Conservation (phyloP, 2,797 vertebrate genomes). For the Muraenolepis orangiensis region DNA sequence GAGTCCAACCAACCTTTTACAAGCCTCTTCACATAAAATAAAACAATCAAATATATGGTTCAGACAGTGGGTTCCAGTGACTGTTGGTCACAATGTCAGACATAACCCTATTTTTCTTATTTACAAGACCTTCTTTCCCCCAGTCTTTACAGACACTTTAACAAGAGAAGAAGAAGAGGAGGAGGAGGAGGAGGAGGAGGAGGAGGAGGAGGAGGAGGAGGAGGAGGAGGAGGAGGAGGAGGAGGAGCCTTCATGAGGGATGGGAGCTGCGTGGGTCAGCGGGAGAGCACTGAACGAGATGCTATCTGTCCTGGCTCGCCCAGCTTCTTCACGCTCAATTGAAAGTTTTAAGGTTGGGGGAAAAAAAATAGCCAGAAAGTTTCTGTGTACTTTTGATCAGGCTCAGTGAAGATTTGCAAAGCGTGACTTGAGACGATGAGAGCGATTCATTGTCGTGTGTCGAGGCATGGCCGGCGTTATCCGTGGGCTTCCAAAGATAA, state of each 20-base stretch:
- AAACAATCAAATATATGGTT: background rate
- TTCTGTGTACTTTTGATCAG: slow-evolving; percentile 25
- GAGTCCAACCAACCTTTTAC: background rate
- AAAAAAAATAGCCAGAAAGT: background rate
- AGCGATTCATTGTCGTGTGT: slow-evolving; percentile 7
- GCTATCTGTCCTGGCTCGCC: slow-evolving; percentile 18
- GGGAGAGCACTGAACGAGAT: slow-evolving; percentile 35
- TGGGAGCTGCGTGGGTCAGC: slow-evolving; percentile 27
- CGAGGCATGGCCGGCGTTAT: background rate
- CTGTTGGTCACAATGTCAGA: slow-evolving; percentile 9
- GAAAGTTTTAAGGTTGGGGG: slow-evolving; percentile 32
- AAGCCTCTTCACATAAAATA: background rate
- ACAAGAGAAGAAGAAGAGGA: slow-evolving; percentile 25
- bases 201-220: background rate
- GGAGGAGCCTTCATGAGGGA: slow-evolving; percentile 1
- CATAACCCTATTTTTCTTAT: background rate
- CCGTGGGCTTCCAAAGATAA: background rate
- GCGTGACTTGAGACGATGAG: slow-evolving; percentile 12
- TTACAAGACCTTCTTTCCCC: background rate
- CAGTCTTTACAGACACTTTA: slow-evolving; percentile 32
- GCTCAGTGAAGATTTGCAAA: slow-evolving; percentile 11
- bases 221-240: slow-evolving; percentile 2
- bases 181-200: background rate
- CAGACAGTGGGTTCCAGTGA: background rate
- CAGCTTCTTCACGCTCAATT: slow-evolving; percentile 43